Percentiles rank a stretch among this genome's conserved stretches.
phyloP scores from a whole-genome alignment of 2,113 vertebrate genomes.

The Irena cyanogastra region DNA sequence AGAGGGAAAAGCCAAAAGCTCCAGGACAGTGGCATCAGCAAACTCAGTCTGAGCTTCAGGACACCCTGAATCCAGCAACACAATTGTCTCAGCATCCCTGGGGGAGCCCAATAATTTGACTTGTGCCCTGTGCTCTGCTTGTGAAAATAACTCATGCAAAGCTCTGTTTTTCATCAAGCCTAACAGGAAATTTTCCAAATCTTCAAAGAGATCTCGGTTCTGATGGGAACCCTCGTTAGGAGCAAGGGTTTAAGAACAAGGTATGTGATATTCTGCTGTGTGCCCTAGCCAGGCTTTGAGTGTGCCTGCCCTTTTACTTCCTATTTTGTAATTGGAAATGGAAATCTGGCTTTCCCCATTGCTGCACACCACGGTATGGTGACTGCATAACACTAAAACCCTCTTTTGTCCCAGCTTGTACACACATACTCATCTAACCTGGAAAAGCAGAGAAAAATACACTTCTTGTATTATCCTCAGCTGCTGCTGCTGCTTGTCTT shows the following conservation, averaged over 20 bases:
- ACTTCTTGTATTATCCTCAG: not conserved
- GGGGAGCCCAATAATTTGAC: not conserved
- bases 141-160: not conserved
- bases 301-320: not conserved
- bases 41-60: not conserved
- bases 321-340: not conserved
- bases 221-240: not conserved
- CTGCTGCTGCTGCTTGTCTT: not conserved
- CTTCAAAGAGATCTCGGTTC: slow-evolving; percentile 19
- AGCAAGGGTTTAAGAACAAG: not conserved
- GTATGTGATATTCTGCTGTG: not conserved
- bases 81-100: not conserved
- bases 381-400: not conserved
- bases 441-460: not conserved
- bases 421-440: not conserved
- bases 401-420: not conserved
- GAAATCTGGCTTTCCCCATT: not conserved
- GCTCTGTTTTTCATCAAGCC: slow-evolving; percentile 20
- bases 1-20: not conserved
- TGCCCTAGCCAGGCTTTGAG: not conserved
- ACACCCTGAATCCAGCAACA: not conserved
- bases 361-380: not conserved
- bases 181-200: slow-evolving; percentile 5
- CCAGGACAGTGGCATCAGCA: not conserved
- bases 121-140: not conserved